A percentile compares a stretch with the other conserved stretches of the same genome.
Conservation (phyloP, 2,113 vertebrate genomes). For the Andinoacara biseriatus region DNA sequence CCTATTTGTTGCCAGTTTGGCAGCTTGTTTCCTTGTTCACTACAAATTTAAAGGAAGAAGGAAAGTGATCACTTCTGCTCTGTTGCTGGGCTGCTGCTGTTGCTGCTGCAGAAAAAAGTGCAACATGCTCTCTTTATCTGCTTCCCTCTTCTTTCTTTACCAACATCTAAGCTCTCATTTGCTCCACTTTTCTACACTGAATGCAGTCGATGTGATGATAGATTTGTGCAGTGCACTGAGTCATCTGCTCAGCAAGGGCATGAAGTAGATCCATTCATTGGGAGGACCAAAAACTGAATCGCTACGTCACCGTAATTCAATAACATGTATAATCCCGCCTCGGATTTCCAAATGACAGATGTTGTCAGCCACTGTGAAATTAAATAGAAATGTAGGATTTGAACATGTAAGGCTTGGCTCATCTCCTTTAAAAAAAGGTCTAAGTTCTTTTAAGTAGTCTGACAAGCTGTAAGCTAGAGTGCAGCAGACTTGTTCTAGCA, state of each 20-base stretch:
- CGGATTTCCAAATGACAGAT: slow-evolving; percentile 44
- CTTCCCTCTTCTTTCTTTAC: slow-evolving; percentile 8
- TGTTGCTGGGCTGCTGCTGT: slow-evolving; percentile 21
- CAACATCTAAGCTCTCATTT: slow-evolving; percentile 28
- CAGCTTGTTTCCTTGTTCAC: slow-evolving; percentile 29
- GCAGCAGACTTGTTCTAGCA: background rate
- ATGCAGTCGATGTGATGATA: slow-evolving; percentile 33
- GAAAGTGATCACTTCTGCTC: slow-evolving; percentile 38
- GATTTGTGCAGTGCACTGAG: slow-evolving; percentile 26
- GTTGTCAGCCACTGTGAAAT: slow-evolving; percentile 8
- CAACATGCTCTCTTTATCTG: slow-evolving; percentile 17
- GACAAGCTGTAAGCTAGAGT: background rate
- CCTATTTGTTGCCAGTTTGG: slow-evolving; percentile 5
- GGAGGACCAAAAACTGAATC: slow-evolving; percentile 35
- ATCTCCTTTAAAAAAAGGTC: slow-evolving; percentile 12
- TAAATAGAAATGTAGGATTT: slow-evolving; percentile 23
- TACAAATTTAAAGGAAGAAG: slow-evolving; percentile 23
- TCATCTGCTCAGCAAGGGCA: slow-evolving; percentile 24
- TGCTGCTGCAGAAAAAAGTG: slow-evolving; percentile 9
- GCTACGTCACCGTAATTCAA: slow-evolving; percentile 47
- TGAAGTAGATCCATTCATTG: slow-evolving; percentile 42
- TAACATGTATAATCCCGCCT: slow-evolving; percentile 42
- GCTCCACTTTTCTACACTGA: slow-evolving; percentile 25
- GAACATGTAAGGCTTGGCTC: background rate
- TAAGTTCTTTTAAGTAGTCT: slow-evolving; percentile 14